Conservation (phyloP, 1,140 invertebrate genomes). For the Anoplophora glabripennis region DNA sequence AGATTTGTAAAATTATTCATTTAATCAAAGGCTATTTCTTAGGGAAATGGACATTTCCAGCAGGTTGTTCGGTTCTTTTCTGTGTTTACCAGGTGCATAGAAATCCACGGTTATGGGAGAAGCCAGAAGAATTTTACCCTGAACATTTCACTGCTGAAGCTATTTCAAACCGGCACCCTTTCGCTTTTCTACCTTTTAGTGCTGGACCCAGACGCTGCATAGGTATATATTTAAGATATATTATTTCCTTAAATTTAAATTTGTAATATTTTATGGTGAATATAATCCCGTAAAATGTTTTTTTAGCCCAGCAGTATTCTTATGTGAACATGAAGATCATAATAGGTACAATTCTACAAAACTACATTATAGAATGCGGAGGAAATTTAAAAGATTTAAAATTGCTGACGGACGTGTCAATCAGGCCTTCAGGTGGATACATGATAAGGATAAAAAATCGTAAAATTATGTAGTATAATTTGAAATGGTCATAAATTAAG, state of each 20-base stretch:
- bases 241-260: too few relatives aligned
- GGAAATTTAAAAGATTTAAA: conserved; percentile 26
- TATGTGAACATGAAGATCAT: conserved; percentile 30
- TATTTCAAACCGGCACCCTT: conserved; percentile 58
- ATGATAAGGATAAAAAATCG: too few relatives aligned
- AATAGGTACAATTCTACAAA: conserved; percentile 24
- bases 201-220: conserved; percentile 75
- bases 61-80: conserved; percentile 56
- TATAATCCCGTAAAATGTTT: too few relatives aligned
- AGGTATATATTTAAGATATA: too few relatives aligned
- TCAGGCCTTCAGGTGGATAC: conserved; percentile 5
- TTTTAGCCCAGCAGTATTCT: conserved; percentile 30
- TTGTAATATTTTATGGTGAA: too few relatives aligned
- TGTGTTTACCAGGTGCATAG: conserved; percentile 63
- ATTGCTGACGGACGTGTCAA: conserved; percentile 30
- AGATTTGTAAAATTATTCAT: not conserved
- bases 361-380: conserved; percentile 26
- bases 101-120: conserved; percentile 61
- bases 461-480: too few relatives aligned
- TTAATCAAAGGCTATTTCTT: conserved; percentile 11
- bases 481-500: too few relatives aligned
- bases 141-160: conserved; percentile 71
- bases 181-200: conserved; percentile 72
- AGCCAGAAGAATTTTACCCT: conserved; percentile 74
- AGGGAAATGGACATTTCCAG: conserved; percentile 52